Evolutionary conservation across 2,113 vertebrate species (phyloP).

Genomic region (Ptilorrhoa leucosticta): DNA sequence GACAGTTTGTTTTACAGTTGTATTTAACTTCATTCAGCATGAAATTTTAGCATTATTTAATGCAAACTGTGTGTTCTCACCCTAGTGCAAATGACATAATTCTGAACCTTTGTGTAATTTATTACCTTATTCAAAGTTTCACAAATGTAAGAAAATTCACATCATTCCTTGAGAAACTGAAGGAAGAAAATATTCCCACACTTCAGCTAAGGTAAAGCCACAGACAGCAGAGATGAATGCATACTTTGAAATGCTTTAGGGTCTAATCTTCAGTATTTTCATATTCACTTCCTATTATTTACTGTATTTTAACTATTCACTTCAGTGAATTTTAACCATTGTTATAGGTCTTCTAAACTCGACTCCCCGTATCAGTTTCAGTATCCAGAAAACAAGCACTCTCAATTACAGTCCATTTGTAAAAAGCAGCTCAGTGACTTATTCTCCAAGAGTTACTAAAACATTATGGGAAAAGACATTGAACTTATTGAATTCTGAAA

Average conservation of each 20-base stretch:
- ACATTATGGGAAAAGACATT: background rate
- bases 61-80: background rate
- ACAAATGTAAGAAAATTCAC: background rate
- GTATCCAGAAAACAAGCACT: background rate
- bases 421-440: background rate
- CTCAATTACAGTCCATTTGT: background rate
- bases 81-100: background rate
- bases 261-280: background rate
- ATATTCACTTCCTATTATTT: background rate
- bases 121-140: background rate
- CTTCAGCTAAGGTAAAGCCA: background rate
- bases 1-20: background rate
- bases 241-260: background rate
- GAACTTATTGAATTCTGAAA: background rate
- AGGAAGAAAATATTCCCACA: background rate
- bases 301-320: background rate
- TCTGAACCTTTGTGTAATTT: background rate
- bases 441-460: background rate
- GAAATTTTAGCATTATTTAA: background rate
- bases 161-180: background rate
- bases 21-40: background rate
- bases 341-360: background rate
- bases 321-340: background rate
- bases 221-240: background rate
- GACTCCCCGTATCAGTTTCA: background rate